These are phyloP conservation scores for Cryptoprocta ferox DNA, from an alignment of 2,797 vertebrate species.

Conservation along the genomic window DNA sequence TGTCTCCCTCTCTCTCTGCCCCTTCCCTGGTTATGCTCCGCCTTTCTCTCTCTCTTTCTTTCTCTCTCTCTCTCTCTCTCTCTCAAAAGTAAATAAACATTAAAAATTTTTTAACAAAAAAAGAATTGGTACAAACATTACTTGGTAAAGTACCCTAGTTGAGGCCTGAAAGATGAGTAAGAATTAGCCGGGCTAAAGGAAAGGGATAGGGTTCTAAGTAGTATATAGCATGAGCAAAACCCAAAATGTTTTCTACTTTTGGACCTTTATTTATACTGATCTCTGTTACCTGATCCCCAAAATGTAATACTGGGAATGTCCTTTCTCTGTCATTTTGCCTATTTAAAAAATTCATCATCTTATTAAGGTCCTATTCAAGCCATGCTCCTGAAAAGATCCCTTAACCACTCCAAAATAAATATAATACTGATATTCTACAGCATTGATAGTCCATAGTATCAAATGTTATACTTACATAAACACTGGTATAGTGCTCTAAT, in stretches of 20 bases:
- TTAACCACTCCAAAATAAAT: slow-evolving; percentile 18
- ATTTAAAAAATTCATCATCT: slow-evolving; percentile 38
- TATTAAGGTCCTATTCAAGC: not conserved
- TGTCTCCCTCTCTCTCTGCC: too few species aligned
- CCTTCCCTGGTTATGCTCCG: too few species aligned
- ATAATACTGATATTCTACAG: not conserved
- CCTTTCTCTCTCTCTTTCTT: too few species aligned
- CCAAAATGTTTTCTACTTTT: slow-evolving; percentile 5
- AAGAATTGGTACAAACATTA: slow-evolving; percentile 4
- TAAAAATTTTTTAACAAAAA: too few species aligned
- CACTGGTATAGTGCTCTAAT: not conserved
- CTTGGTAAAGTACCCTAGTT: not conserved
- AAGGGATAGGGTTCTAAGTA: not conserved
- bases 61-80: too few species aligned
- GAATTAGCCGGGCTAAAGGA: not conserved
- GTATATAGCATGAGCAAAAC: not conserved
- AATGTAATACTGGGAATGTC: not conserved
- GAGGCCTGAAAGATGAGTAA: not conserved
- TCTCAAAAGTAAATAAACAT: too few species aligned
- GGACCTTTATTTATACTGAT: slow-evolving; percentile 24
- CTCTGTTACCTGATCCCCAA: slow-evolving; percentile 15
- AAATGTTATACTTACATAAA: slow-evolving; percentile 33
- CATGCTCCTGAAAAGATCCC: not conserved
- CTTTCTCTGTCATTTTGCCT: not conserved
- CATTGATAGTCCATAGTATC: not conserved